Evolutionary conservation across 2,888 invertebrate species (phyloP).

Genomic region (Thymelicus lineola): DNA sequence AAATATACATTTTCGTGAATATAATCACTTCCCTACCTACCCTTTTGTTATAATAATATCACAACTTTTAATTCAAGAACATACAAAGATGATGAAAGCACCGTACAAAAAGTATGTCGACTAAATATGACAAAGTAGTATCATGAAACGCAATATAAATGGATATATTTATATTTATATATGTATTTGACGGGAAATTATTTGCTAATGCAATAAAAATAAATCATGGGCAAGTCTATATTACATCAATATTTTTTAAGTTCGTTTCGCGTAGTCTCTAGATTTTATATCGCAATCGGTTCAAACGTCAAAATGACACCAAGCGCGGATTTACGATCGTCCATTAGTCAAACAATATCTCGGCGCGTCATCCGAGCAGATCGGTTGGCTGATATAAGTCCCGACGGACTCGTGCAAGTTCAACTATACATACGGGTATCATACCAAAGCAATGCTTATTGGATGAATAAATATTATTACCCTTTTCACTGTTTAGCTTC

Average conservation of each 20-base stretch:
- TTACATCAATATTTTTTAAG: constrained; percentile 4
- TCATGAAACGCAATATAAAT: too few relatives aligned
- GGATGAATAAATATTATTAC: constrained; percentile 16
- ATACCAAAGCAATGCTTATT: constrained; percentile 20
- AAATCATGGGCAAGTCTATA: too few relatives aligned
- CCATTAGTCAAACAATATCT: constrained; percentile 72
- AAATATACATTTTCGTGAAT: background rate
- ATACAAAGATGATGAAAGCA: too few relatives aligned
- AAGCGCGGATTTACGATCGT: constrained; percentile 54
- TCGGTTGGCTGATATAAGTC: constrained; percentile 52
- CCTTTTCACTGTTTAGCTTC: background rate
- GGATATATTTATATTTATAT: too few relatives aligned
- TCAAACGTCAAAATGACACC: constrained; percentile 65
- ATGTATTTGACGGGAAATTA: too few relatives aligned
- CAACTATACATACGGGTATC: constrained; percentile 23
- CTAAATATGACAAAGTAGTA: too few relatives aligned
- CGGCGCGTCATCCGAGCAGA: constrained; percentile 55
- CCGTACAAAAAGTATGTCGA: too few relatives aligned
- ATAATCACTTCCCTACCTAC: background rate
- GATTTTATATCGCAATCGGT: constrained; percentile 45
- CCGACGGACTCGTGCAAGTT: constrained; percentile 41
- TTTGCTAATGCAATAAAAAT: too few relatives aligned
- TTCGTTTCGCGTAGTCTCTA: constrained; percentile 13
- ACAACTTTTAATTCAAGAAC: too few relatives aligned
- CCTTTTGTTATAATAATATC: too few relatives aligned